Base-by-base conservation (phyloP, 2,113 vertebrate species). In the Callionymus lyra region DNA sequence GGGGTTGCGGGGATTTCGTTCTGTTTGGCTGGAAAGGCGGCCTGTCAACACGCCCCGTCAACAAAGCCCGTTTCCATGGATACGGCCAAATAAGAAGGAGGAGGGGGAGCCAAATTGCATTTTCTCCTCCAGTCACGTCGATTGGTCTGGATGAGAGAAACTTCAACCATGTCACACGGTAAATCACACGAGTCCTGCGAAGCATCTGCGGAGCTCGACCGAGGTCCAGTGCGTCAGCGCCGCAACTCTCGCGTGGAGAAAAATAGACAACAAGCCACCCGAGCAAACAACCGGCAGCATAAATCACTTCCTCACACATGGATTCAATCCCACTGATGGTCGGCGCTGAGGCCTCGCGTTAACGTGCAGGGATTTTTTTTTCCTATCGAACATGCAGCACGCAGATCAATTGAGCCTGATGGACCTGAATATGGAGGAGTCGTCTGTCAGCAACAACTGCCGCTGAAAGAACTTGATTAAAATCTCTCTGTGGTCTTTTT, bases 1-100 rank as follows among this genome's bases (percentile, higher is more conserved):
- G 59, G 57, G 62, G 56, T 50, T 16, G 27, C 34, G 52, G 59
- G 65, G 64, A 72, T 74, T 76, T 59, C 49, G 63, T 44, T 53
- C 51, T n/a, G 2, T 63, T 68, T 67, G 72, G 71, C 69, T 16
- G 10, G 1, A 17, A 47, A 42, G 62, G 56, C 50, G 16, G 36
- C 40, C 69, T 79, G 70, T 80, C 68, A 76, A 62, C 71, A 63
- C 69, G 47, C 47, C 40, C 51, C 50, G 14, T 77, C 67, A 74
- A 74, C 65, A 74, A 62, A 51, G 42, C 64, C 14, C 0, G 67
- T 75, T 61, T 59, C 69, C 70, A 74, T 56, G 15, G 70, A 66
- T 33, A 70, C 55, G 1, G 47, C 53, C 54, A 71, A 70, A 76
- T 53, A 63, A 6, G 44, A 32, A 46, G 50, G 21, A 55, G 47